phyloP scores from a whole-genome alignment of 2,113 vertebrate species.

The Corythornis cristatus region DNA sequence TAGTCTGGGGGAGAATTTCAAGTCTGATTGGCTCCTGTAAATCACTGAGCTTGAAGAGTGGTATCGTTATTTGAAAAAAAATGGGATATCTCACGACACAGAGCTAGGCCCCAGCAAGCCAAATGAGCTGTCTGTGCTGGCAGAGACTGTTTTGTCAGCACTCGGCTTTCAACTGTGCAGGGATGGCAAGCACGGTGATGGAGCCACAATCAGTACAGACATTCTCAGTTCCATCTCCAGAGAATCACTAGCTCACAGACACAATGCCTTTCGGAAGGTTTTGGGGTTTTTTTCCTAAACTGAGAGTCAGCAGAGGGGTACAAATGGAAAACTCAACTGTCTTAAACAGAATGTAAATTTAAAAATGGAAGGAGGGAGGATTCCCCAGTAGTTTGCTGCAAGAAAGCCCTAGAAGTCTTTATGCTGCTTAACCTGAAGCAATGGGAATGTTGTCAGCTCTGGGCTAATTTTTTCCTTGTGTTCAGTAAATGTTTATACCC shows the following conservation, averaged over 20 bases:
- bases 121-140: neutral
- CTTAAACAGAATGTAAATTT: neutral
- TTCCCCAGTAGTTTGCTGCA: neutral
- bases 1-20: rapidly evolving
- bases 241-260: neutral
- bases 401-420: neutral
- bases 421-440: neutral
- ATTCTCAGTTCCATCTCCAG: neutral
- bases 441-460: neutral
- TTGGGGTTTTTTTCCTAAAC: neutral
- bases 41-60: neutral
- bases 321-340: neutral
- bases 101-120: neutral
- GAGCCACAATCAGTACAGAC: neutral
- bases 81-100: neutral
- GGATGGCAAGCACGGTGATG: neutral
- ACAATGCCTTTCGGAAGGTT: neutral
- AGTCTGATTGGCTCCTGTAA: neutral
- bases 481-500: neutral
- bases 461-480: neutral
- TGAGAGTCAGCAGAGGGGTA: neutral
- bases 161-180: rapidly evolving
- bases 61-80: neutral
- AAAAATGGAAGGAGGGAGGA: neutral
- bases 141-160: neutral